Evolutionary conservation across 1,140 invertebrate species (phyloP).

Genomic region (Globodera ellingtonae): DNA sequence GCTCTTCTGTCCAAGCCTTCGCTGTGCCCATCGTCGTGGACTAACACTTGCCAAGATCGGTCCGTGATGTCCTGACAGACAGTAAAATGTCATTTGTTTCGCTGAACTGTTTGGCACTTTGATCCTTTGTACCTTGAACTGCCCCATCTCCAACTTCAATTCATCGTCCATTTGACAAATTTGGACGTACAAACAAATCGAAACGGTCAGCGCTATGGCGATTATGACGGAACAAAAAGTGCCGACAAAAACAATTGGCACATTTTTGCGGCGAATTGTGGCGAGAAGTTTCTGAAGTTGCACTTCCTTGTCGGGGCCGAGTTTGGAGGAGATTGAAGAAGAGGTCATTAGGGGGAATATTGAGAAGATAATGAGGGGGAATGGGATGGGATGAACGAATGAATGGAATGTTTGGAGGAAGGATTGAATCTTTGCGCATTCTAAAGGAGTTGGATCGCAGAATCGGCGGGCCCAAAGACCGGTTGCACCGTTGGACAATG

Average conservation of each 20-base stretch:
- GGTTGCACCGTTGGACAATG: neutral
- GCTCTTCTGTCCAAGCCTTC: neutral
- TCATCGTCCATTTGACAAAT: conserved; percentile 12
- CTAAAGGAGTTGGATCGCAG: no score
- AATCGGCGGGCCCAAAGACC: neutral
- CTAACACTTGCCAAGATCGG: conserved; percentile 10
- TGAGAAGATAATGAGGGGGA: neutral
- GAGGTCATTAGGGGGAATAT: neutral
- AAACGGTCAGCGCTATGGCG: neutral
- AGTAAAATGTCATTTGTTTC: neutral
- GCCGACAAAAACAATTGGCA: neutral
- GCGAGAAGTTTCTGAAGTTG: neutral
- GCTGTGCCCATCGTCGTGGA: neutral
- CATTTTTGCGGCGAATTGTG: neutral
- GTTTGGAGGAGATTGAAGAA: neutral
- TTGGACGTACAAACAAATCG: neutral
- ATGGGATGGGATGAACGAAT: neutral
- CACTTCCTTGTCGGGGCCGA: neutral
- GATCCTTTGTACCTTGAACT: conserved; percentile 5
- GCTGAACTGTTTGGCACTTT: neutral
- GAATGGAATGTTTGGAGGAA: no score
- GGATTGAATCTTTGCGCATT: no score
- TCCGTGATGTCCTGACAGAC: conserved; percentile 3
- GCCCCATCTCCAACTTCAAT: conserved; percentile 1
- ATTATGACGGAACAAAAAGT: neutral